Evolutionary conservation across 2,888 invertebrate genomes (phyloP).

Genomic region (Eurytoma californica): DNA sequence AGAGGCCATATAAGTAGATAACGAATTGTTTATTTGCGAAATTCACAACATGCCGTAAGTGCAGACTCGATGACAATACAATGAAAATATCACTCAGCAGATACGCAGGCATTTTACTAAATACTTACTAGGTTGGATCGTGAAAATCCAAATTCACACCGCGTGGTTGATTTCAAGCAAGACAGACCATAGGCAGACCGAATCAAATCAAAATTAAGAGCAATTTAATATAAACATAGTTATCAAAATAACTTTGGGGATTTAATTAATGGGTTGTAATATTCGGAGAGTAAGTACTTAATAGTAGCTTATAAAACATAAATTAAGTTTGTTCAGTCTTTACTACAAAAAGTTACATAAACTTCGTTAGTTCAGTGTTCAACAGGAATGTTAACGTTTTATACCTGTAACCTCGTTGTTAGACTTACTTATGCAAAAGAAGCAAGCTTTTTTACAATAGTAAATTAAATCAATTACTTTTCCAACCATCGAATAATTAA

Average conservation of each 20-base stretch:
- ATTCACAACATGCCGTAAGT: constrained; percentile 45
- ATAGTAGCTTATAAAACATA: background rate
- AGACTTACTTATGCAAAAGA: constrained; percentile 30
- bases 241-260: constrained; percentile 38
- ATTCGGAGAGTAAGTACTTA: constrained; percentile 11
- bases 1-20: constrained; percentile 22
- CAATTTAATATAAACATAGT: constrained; percentile 61
- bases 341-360: constrained; percentile 6
- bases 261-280: constrained; percentile 14
- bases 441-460: constrained; percentile 36
- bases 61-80: constrained; percentile 46
- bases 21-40: constrained; percentile 34
- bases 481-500: constrained; percentile 13
- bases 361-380: constrained; percentile 28
- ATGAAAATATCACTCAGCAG: constrained; percentile 54
- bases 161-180: constrained; percentile 66
- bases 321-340: background rate
- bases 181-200: constrained; percentile 69
- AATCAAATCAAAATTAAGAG: constrained; percentile 72
- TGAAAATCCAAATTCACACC: constrained; percentile 68
- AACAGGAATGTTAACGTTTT: constrained; percentile 9
- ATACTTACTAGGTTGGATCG: constrained; percentile 72
- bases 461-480: constrained; percentile 33
- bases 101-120: constrained; percentile 60
- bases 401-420: constrained; percentile 16